phyloP scores from a whole-genome alignment of 2,888 invertebrate genomes.

The Microdon myrmicae region DNA sequence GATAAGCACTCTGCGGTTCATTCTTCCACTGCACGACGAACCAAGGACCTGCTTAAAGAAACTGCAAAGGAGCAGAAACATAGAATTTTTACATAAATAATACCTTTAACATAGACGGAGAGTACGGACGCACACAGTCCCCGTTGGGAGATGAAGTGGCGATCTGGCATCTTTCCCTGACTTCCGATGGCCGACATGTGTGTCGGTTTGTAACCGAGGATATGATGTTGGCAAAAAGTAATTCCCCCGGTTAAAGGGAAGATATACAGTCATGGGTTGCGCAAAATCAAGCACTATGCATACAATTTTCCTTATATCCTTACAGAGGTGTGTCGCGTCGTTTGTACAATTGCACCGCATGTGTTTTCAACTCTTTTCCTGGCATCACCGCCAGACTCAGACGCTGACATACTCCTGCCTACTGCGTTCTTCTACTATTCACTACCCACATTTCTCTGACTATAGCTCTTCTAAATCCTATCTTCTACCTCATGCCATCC shows the following conservation, averaged over 20 bases:
- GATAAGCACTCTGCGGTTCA: slow-evolving; percentile 13
- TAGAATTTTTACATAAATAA: slow-evolving; percentile 36
- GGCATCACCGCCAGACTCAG: slow-evolving; percentile 16
- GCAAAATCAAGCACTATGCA: slow-evolving; percentile 46
- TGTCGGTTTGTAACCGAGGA: no score
- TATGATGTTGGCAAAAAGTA: slow-evolving; percentile 23
- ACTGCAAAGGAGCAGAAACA: slow-evolving; percentile 12
- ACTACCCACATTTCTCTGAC: no score
- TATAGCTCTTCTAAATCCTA: no score
- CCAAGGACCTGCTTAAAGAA: slow-evolving; percentile 5
- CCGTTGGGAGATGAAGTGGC: slow-evolving; percentile 43
- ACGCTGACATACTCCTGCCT: no score
- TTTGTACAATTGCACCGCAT: slow-evolving; percentile 31
- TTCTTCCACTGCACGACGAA: slow-evolving; percentile 12
- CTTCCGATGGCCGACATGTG: slow-evolving; percentile 29
- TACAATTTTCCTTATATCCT: slow-evolving; percentile 17
- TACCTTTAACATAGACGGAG: no score
- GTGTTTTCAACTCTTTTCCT: slow-evolving; percentile 40
- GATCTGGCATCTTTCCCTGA: slow-evolving; percentile 45
- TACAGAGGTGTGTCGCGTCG: slow-evolving; percentile 8
- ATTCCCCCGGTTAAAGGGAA: slow-evolving; percentile 24
- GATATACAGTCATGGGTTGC: slow-evolving; percentile 40
- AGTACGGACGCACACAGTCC: slow-evolving; percentile 21
- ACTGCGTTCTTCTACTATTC: no score
- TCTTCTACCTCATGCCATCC: no score